Percentiles rank a stretch among this genome's conserved stretches.
Conservation (phyloP, 2,888 invertebrate genomes). For the Endomychus coccineus region DNA sequence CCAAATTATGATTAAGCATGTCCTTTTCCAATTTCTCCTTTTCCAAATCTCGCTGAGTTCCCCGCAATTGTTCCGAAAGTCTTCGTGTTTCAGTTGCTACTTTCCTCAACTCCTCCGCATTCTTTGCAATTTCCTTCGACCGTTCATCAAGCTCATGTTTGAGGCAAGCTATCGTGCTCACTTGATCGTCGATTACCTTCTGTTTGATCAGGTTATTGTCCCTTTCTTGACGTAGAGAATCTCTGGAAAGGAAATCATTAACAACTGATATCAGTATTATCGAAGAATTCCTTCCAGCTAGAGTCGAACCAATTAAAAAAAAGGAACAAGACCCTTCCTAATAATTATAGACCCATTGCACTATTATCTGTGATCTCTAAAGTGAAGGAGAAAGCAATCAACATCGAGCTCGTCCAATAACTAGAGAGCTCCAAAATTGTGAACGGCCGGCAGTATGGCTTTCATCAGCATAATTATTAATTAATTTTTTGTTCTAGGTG, state of each 20-base stretch:
- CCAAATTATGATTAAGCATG: conserved; percentile 22
- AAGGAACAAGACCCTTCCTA: no score
- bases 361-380: no score
- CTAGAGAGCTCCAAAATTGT: no score
- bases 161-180: conserved; percentile 4
- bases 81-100: conserved; percentile 1
- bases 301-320: no score
- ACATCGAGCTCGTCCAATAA: no score
- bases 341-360: no score
- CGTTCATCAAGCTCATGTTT: conserved; percentile 9
- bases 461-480: no score
- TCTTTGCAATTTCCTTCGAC: conserved; percentile 7
- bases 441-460: no score
- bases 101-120: conserved; percentile 1
- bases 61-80: conserved; percentile 15
- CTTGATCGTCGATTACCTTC: conserved; percentile 30
- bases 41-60: conserved; percentile 23
- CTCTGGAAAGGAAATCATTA: conserved; percentile 16
- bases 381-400: no score
- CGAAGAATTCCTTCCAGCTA: no score
- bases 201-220: conserved; percentile 27
- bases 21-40: conserved; percentile 24
- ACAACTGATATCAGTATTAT: background rate
- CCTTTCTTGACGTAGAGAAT: conserved; percentile 22
- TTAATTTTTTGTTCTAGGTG: no score